Evolutionary conservation across 2,113 vertebrate species (phyloP).

Genomic region (Beaufortia kweichowensis): DNA sequence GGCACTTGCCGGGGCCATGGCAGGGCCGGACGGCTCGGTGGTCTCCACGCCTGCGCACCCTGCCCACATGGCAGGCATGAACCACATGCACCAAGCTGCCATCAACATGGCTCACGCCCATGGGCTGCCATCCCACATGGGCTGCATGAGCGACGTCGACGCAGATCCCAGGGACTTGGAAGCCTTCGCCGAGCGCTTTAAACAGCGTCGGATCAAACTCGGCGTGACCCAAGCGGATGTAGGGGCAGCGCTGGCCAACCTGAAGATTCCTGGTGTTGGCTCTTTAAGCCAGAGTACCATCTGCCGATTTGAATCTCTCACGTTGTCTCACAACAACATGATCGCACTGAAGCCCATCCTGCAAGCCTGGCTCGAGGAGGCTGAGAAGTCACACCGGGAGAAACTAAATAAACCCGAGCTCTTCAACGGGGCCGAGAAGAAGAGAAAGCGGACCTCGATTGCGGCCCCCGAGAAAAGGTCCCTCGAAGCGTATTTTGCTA

Average conservation of each 20-base stretch:
- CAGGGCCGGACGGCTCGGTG: conserved; percentile 92
- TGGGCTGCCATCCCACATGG: conserved; percentile 92
- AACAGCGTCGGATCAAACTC: conserved; percentile 97
- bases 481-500: conserved; percentile 95
- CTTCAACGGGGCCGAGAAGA: conserved; percentile 95
- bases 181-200: conserved; percentile 97
- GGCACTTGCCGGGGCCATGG: conserved; percentile 87
- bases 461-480: conserved; percentile 95
- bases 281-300: conserved; percentile 99
- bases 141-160: conserved; percentile 96
- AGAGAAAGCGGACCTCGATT: conserved; percentile 96
- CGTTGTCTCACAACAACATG: conserved; percentile 99
- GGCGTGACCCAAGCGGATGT: conserved; percentile 98
- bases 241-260: conserved; percentile 92
- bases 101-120: conserved; percentile 97
- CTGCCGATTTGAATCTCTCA: conserved; percentile 97
- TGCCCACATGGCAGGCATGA: conserved; percentile 96
- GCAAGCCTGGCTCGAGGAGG: conserved; percentile 98
- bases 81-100: conserved; percentile 98
- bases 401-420: conserved; percentile 98
- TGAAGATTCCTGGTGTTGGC: conserved; percentile 98
- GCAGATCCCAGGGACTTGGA: conserved; percentile 97
- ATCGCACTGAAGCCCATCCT: conserved; percentile 97
- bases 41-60: conserved; percentile 92
- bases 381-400: conserved; percentile 95